Percentiles rank a stretch among this genome's conserved stretches.
Evolutionary conservation across 2,113 vertebrate species (phyloP).

Genomic region (Piaya cayana): DNA sequence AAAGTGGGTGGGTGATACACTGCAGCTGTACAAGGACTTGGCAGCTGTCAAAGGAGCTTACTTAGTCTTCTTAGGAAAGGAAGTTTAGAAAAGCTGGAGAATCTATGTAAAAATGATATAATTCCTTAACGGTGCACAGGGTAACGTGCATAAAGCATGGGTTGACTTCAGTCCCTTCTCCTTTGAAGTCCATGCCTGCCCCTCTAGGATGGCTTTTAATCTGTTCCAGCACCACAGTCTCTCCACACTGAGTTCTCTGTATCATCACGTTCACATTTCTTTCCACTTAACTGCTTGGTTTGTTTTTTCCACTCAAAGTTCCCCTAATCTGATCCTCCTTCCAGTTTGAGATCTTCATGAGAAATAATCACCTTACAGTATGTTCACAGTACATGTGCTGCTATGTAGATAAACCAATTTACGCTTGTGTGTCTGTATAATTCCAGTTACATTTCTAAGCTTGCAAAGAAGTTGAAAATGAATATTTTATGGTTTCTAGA

Average conservation of each 20-base stretch:
- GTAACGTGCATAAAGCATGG: neutral
- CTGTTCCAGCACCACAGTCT: neutral
- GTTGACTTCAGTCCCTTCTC: neutral
- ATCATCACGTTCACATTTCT: neutral
- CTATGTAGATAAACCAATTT: neutral
- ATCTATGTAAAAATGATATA: fast-evolving
- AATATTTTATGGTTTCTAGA: neutral
- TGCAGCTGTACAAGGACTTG: neutral
- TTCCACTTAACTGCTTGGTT: neutral
- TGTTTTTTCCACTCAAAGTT: neutral
- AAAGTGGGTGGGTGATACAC: neutral
- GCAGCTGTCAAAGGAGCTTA: neutral
- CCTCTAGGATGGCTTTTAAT: neutral
- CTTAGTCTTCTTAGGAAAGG: neutral
- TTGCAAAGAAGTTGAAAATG: neutral
- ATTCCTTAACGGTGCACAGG: neutral
- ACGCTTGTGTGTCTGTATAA: neutral
- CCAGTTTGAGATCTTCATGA: neutral
- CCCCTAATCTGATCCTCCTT: neutral
- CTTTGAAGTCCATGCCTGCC: neutral
- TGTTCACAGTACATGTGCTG: neutral
- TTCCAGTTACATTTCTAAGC: neutral
- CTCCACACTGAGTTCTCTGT: neutral
- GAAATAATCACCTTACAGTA: neutral
- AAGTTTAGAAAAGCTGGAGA: neutral